A percentile compares a stretch with the other conserved stretches of the same genome.
Evolutionary conservation across 64 coral and sea anemone species (phyloP).

Genomic region (Catalaphyllia jardinei): DNA sequence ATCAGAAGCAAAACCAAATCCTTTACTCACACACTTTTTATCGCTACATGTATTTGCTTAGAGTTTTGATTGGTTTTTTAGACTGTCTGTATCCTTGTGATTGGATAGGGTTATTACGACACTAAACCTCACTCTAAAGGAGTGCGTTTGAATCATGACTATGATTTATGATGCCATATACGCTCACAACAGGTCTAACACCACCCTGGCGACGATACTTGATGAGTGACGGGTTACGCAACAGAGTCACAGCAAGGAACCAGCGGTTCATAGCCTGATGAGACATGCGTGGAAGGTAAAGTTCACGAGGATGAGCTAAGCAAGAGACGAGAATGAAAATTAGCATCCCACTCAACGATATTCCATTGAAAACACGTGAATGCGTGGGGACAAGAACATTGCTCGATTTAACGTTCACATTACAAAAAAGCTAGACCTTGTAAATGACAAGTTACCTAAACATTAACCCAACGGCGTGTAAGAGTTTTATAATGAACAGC

Average conservation of each 20-base stretch:
- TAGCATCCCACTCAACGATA: neutral
- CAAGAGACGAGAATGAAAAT: neutral
- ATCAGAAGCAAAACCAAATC: too few species aligned
- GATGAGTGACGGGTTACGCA: conserved; percentile 43
- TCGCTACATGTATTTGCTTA: too few species aligned
- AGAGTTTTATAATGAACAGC: too few species aligned
- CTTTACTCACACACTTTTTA: too few species aligned
- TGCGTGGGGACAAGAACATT: neutral
- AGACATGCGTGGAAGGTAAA: conserved; percentile 1
- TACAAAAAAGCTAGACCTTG: too few species aligned
- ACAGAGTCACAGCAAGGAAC: conserved; percentile 20
- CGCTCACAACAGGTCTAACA: neutral
- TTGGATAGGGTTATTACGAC: too few species aligned
- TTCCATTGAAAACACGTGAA: neutral
- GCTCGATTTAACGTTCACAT: neutral
- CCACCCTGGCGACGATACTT: conserved; percentile 28
- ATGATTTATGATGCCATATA: neutral
- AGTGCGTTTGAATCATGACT: neutral
- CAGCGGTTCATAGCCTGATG: conserved; percentile 39
- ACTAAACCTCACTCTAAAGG: neutral
- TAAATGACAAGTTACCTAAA: too few species aligned
- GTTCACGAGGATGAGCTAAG: neutral
- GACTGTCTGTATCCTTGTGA: too few species aligned
- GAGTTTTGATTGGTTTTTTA: too few species aligned
- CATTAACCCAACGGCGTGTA: too few species aligned